Percentiles rank a stretch among this genome's conserved stretches.
Conservation (phyloP, 1,140 invertebrate species). For the Dendrolimus punctatus region DNA sequence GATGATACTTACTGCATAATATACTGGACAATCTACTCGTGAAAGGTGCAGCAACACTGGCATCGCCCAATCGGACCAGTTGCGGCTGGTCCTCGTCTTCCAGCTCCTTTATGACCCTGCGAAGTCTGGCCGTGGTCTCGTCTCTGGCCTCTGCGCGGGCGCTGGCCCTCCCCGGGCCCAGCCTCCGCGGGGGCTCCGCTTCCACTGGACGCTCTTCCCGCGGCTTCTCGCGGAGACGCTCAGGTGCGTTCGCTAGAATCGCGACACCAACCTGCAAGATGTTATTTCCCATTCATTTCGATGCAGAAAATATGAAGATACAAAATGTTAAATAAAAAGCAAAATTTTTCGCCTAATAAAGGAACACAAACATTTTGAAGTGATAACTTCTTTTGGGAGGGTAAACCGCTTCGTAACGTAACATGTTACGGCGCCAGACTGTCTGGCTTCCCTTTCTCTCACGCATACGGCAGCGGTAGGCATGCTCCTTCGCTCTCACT, state of each 20-base stretch:
- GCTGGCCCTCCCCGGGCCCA: slow-evolving; percentile 26
- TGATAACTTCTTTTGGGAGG: too few relatives aligned
- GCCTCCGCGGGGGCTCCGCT: slow-evolving; percentile 39
- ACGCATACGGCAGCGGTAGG: too few relatives aligned
- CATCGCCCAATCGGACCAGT: slow-evolving; percentile 96
- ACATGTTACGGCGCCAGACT: too few relatives aligned
- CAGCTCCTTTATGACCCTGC: slow-evolving; percentile 89
- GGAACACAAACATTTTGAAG: too few relatives aligned
- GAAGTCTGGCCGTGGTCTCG: slow-evolving; percentile 67
- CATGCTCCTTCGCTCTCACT: too few relatives aligned
- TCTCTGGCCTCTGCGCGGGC: slow-evolving; percentile 33
- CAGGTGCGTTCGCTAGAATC: slow-evolving; percentile 89
- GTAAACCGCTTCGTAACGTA: too few relatives aligned
- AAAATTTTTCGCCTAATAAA: too few relatives aligned
- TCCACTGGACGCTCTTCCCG: slow-evolving; percentile 38
- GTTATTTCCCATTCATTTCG: background rate
- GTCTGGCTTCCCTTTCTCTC: too few relatives aligned
- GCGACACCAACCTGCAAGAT: slow-evolving; percentile 81
- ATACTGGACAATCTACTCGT: slow-evolving; percentile 98
- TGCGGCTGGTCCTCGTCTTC: slow-evolving; percentile 92
- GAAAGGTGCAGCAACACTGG: slow-evolving; percentile 99
- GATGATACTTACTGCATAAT: slow-evolving; percentile 85
- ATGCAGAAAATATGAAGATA: too few relatives aligned
- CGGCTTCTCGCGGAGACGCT: slow-evolving; percentile 55
- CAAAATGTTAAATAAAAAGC: too few relatives aligned